These are phyloP conservation scores for Ophioninae sp. DNA, from an alignment of 2,888 invertebrate species.

Conservation along the genomic window DNA sequence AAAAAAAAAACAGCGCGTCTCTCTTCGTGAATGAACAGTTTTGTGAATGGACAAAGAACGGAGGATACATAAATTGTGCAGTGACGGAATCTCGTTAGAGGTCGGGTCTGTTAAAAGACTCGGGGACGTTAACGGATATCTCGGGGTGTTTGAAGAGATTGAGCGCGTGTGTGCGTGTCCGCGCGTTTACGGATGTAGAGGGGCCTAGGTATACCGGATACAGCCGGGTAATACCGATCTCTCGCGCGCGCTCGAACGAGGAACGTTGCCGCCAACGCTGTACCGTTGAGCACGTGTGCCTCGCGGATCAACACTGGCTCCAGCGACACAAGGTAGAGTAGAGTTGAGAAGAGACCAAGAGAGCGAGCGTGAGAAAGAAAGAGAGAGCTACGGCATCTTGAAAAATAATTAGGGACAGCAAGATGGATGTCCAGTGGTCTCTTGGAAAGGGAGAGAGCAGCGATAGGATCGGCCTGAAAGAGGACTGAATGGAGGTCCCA, in stretches of 20 bases:
- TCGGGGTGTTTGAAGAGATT: slow-evolving; percentile 19
- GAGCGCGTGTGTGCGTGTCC: slow-evolving; percentile 3
- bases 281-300: slow-evolving; percentile 56
- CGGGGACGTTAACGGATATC: slow-evolving; percentile 46
- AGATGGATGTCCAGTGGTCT: slow-evolving; percentile 76
- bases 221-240: slow-evolving; percentile 48
- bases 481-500: slow-evolving; percentile 77
- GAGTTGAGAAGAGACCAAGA: not conserved
- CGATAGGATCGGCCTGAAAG: slow-evolving; percentile 66
- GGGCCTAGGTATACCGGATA: not conserved
- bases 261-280: not conserved
- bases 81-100: slow-evolving; percentile 58
- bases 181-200: not conserved
- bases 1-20: slow-evolving; percentile 23
- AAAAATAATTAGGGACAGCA: slow-evolving; percentile 80
- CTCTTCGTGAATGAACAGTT: slow-evolving; percentile 36
- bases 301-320: not conserved
- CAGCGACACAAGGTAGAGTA: slow-evolving; percentile 14
- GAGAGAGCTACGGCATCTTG: slow-evolving; percentile 58
- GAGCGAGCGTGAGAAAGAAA: slow-evolving; percentile 11
- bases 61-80: slow-evolving; percentile 61
- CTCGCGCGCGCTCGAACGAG: slow-evolving; percentile 27
- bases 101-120: slow-evolving; percentile 52
- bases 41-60: slow-evolving; percentile 56
- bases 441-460: slow-evolving; percentile 52